Evolutionary conservation across 2,797 vertebrate species (phyloP).

Genomic region (Paramormyrops hopkinsi): DNA sequence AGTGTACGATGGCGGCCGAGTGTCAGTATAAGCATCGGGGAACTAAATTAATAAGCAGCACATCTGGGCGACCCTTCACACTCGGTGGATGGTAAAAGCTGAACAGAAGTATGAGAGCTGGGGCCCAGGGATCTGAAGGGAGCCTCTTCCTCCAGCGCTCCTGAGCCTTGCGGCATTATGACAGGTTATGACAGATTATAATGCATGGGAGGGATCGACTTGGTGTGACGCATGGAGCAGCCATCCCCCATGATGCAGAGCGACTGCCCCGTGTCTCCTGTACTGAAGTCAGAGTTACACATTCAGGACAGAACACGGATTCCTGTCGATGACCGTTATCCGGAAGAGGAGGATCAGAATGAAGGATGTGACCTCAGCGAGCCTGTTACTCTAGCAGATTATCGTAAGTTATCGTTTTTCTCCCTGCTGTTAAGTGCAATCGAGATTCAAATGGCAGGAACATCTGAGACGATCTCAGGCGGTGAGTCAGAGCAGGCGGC

Average conservation of each 20-base stretch:
- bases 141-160: neutral
- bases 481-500: neutral
- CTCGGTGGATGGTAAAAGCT: neutral
- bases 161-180: neutral
- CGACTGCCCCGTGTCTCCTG: neutral
- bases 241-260: neutral
- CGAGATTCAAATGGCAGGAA: neutral
- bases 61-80: neutral
- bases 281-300: neutral
- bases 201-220: neutral
- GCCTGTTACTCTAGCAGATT: neutral
- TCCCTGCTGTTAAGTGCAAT: neutral
- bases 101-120: neutral
- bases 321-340: neutral
- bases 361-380: neutral
- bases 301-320: neutral
- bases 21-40: neutral
- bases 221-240: neutral
- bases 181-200: conserved; percentile 8
- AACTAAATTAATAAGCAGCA: conserved; percentile 14
- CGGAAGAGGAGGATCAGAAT: neutral
- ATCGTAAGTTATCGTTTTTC: neutral
- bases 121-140: neutral
- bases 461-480: neutral
- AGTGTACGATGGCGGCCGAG: neutral